A percentile compares a stretch with the other conserved stretches of the same genome.
phyloP scores from a whole-genome alignment of 2,888 invertebrate genomes.

The Eupsilia transversa region DNA sequence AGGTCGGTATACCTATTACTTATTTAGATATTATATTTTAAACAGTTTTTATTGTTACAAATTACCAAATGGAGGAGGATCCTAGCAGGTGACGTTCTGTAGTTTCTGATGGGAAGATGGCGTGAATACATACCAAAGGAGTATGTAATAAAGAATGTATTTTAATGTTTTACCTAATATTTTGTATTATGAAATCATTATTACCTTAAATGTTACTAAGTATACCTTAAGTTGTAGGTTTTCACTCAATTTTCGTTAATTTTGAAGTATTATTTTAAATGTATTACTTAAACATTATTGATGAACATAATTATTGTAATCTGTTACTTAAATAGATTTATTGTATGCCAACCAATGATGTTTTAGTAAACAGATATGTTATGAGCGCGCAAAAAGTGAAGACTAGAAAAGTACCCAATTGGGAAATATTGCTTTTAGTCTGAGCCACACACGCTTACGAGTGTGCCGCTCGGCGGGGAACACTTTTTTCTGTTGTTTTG shows the following conservation, averaged over 20 bases:
- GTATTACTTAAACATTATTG: conserved; percentile 74
- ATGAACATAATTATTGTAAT: conserved; percentile 84
- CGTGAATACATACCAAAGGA: neutral
- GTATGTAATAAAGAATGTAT: conserved; percentile 6
- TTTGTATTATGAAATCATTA: conserved; percentile 3
- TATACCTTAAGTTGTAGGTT: conserved; percentile 18
- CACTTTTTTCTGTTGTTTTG: too few relatives aligned
- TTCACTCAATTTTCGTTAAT: conserved; percentile 47
- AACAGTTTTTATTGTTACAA: neutral
- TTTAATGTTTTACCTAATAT: conserved; percentile 16
- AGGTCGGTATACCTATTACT: neutral
- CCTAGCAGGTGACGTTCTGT: too few relatives aligned
- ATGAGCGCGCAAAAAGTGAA: too few relatives aligned
- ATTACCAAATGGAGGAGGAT: conserved; percentile 5
- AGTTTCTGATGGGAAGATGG: neutral
- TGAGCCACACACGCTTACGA: too few relatives aligned
- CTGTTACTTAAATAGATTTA: conserved; percentile 81
- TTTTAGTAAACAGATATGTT: too few relatives aligned
- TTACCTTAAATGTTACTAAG: conserved; percentile 7
- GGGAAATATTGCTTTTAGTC: too few relatives aligned
- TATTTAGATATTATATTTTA: conserved; percentile 12
- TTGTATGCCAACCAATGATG: conserved; percentile 72
- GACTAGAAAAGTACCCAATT: too few relatives aligned
- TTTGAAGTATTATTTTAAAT: conserved; percentile 56
- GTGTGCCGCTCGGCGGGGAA: too few relatives aligned